Percentiles rank a stretch among this genome's conserved stretches.
Conservation (phyloP, 2,797 vertebrate genomes). For the Enteromius argenteus region DNA sequence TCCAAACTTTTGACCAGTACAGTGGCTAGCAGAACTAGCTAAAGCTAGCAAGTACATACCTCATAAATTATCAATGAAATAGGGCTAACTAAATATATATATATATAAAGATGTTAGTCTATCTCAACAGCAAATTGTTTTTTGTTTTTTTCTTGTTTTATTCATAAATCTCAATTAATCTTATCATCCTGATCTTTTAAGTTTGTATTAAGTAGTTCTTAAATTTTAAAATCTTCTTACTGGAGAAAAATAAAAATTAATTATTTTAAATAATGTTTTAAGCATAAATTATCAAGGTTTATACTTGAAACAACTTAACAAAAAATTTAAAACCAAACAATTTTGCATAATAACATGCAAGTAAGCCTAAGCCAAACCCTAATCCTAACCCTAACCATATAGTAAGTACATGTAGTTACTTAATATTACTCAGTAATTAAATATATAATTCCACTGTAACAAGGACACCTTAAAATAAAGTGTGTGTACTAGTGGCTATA, state of each 20-base stretch:
- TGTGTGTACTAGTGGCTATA: constrained; percentile 4
- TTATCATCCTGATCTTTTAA: background rate
- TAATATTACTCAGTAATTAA: background rate
- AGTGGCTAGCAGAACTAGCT: no score
- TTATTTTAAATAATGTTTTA: background rate
- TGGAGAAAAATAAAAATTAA: background rate
- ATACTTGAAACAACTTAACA: background rate
- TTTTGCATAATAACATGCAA: no score
- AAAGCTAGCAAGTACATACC: no score
- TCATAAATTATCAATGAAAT: no score
- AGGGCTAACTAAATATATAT: no score
- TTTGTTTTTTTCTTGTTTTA: background rate
- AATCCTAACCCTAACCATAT: no score
- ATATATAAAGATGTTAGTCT: no score
- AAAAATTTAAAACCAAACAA: no score
- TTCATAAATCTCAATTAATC: no score
- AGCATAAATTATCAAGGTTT: background rate
- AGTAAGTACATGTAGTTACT: background rate
- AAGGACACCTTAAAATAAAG: background rate
- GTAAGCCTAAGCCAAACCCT: no score
- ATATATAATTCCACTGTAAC: background rate
- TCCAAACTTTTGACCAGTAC: no score
- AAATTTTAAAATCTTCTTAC: no score
- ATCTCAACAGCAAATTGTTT: background rate
- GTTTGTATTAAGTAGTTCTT: background rate